Conservation (phyloP, 30 jellyfish, hydroid and myxozoan genomes). For the Aurelia sp. region DNA sequence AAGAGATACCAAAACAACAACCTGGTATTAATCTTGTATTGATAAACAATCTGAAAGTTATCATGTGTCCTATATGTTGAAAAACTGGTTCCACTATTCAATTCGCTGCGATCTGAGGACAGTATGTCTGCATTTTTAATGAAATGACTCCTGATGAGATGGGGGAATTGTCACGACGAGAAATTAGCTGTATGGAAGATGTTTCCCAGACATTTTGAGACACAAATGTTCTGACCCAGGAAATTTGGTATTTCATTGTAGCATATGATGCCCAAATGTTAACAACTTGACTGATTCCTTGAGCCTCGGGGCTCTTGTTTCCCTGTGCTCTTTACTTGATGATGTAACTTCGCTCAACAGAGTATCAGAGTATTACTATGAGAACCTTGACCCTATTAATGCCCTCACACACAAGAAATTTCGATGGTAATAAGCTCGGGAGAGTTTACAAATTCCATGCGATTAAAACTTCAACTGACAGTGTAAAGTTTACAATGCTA, state of each 20-base stretch:
- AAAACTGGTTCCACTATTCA: background rate
- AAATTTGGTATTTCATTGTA: too few species aligned
- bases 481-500: too few species aligned
- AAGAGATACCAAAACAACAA: background rate
- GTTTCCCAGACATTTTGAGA: too few species aligned
- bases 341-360: too few species aligned
- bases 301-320: too few species aligned
- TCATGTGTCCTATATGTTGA: background rate
- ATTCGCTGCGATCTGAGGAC: background rate
- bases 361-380: too few species aligned
- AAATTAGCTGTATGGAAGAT: too few species aligned
- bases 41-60: constrained; percentile 1
- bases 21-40: background rate
- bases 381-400: too few species aligned
- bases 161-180: too few species aligned
- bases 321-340: too few species aligned
- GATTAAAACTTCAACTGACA: background rate
- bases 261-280: background rate
- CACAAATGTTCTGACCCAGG: too few species aligned
- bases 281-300: background rate
- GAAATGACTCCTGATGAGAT: background rate
- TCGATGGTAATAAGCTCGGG: background rate
- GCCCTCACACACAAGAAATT: too few species aligned
- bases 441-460: background rate
- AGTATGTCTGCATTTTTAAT: background rate